These are phyloP conservation scores for Labeo calbasu DNA, from an alignment of 2,797 vertebrate species.

Conservation along the genomic window DNA sequence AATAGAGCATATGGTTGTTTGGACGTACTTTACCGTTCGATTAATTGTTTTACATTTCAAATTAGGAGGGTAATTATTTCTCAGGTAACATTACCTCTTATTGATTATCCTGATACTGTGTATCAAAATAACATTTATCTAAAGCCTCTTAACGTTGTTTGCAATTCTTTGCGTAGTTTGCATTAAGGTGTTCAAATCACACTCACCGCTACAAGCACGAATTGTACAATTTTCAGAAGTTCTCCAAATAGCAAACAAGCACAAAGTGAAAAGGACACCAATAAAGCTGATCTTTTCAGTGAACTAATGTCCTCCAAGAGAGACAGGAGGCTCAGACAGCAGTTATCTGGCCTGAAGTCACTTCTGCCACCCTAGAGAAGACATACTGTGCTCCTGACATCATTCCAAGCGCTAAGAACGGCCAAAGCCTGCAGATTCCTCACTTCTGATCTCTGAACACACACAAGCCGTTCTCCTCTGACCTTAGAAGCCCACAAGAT, in stretches of 20 bases:
- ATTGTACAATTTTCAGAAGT: not conserved
- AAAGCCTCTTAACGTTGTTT: not conserved
- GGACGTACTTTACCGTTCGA: not conserved
- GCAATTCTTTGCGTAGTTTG: not conserved
- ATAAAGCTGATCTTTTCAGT: not conserved
- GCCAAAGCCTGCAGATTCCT: slow-evolving; percentile 31
- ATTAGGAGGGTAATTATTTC: not conserved
- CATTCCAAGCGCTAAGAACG: slow-evolving; percentile 22
- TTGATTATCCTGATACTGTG: not conserved
- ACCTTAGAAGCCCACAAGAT: slow-evolving; percentile 22
- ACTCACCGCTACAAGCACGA: not conserved
- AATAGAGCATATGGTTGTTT: not conserved
- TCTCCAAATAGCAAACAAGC: not conserved
- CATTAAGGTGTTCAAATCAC: not conserved
- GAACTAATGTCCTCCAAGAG: slow-evolving; percentile 22
- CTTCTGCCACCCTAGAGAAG: slow-evolving; percentile 15
- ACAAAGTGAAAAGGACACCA: not conserved
- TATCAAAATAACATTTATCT: slow-evolving; percentile 2
- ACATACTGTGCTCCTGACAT: slow-evolving; percentile 32
- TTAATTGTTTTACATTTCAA: slow-evolving; percentile 16
- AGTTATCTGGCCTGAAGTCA: slow-evolving; percentile 11
- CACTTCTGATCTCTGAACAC: slow-evolving; percentile 20
- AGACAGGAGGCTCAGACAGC: slow-evolving; percentile 38
- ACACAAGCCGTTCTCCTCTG: slow-evolving; percentile 1
- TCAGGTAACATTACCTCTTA: not conserved